A percentile compares a stretch with the other conserved stretches of the same genome.
Conservation (phyloP, 2,888 invertebrate species). For the Campoplex capitator region DNA sequence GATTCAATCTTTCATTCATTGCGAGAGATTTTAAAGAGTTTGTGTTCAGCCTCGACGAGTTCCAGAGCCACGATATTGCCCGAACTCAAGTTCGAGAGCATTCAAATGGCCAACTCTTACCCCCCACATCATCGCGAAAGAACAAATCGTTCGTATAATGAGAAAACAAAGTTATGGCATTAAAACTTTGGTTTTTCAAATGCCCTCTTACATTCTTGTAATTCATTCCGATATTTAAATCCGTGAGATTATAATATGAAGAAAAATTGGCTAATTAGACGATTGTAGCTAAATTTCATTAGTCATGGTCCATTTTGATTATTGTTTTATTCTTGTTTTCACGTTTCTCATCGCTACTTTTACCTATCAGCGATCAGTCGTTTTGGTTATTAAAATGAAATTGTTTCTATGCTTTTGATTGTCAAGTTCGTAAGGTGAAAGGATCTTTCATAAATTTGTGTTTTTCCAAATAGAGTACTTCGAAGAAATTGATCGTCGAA, state of each 20-base stretch:
- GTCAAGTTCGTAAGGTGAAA: neutral
- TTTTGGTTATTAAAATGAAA: neutral
- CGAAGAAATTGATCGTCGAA: constrained; percentile 46
- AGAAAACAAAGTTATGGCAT: neutral
- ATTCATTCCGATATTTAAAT: neutral
- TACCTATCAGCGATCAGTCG: neutral
- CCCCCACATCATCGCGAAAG: neutral
- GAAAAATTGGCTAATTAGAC: neutral
- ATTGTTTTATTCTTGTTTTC: neutral
- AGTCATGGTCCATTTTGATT: neutral
- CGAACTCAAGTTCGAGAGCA: constrained; percentile 17
- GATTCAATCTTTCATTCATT: constrained; percentile 25
- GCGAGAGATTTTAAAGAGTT: constrained; percentile 11
- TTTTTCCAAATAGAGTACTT: constrained; percentile 16
- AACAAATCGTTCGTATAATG: neutral
- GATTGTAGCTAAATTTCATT: neutral
- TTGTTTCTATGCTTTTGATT: neutral
- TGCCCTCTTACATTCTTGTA: neutral
- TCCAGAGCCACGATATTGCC: constrained; percentile 4
- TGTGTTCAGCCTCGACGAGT: constrained; percentile 11
- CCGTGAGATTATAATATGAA: neutral
- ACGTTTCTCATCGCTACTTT: neutral
- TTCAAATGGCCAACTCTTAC: constrained; percentile 8
- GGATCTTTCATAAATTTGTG: neutral
- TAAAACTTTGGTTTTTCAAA: constrained; percentile 1